Base-by-base conservation (phyloP, 1,140 invertebrate genomes). In the Drosophila kikkawai region DNA sequence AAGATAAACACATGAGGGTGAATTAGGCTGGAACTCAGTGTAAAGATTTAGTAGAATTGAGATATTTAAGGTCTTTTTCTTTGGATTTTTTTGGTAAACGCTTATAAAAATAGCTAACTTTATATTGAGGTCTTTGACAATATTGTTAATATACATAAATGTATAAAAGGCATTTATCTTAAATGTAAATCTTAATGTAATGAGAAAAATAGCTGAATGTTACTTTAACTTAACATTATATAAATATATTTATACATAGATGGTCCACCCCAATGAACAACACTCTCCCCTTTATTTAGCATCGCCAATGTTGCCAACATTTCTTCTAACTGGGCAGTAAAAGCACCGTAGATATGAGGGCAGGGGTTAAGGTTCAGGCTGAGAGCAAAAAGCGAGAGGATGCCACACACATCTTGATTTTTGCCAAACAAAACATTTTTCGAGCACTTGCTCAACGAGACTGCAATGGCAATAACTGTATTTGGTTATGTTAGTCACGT, bases 401-500 rank as follows among this genome's bases (percentile, higher is more conserved):
- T 60, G 69, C 64, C 75, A 79, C 83, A 79, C 83, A 87, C 84
- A 88, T 87, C 84, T 88, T 88, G 84, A 88, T 88, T 88, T 90
- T 88, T 90, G 85, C 84, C 84, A 88, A 88, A 88, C 84, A 88
- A 88, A 88, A 88, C 84, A 88, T 90, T 71, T 55, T 76, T 80
- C 64, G 69, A 88, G 80, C 74, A 84, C 85, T 88, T 80, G 80
- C 68, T 74, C 60, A 60, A 32, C 59, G 68, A 60, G 44, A 60
- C 65, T 55, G 56, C 55, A 45, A 42, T 71, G 66, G 61, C 84
- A 79, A 75, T 78, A 88, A 87, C 84, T 80, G 75, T 84, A 88
- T 90, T 88, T 88, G 65, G 69, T 88, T 88, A 88, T 88, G 84
- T 90, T 88, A 88, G 84, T 88, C 84, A 88, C 84, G 84, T 88